A percentile compares a stretch with the other conserved stretches of the same genome.
These are phyloP conservation scores for Halocynthia roretzi DNA, from an alignment of 23 tunicate species.

Conservation along the genomic window DNA sequence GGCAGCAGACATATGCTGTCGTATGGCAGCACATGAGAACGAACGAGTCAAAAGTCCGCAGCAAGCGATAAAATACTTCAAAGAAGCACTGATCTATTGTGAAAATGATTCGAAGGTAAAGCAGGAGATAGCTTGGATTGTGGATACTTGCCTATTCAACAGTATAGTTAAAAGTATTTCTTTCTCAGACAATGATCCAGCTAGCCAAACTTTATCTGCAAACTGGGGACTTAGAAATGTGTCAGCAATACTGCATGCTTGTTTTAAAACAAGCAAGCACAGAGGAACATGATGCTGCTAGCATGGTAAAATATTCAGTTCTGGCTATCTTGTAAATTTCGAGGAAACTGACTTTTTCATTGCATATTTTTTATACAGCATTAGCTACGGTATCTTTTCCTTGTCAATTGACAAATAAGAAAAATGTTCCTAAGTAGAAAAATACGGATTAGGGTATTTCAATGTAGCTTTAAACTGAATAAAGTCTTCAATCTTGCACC, in stretches of 20 bases:
- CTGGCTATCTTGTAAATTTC: too few species aligned
- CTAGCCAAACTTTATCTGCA: conserved; percentile 60
- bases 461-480: too few species aligned
- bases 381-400: too few species aligned
- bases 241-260: conserved; percentile 87
- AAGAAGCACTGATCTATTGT: conserved; percentile 78
- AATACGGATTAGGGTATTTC: too few species aligned
- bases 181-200: conserved; percentile 54
- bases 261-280: conserved; percentile 45
- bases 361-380: too few species aligned
- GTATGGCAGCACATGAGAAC: conserved; percentile 44
- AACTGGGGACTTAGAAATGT: conserved; percentile 56
- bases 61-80: conserved; percentile 69
- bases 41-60: conserved; percentile 33
- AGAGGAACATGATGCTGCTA: conserved; percentile 61
- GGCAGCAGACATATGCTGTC: conserved; percentile 64
- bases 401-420: too few species aligned
- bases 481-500: too few species aligned
- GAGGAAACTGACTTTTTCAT: too few species aligned
- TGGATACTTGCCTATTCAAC: background rate
- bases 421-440: too few species aligned
- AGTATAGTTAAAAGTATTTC: background rate
- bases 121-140: background rate
- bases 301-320: conserved; percentile 37
- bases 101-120: conserved; percentile 59